Conservation (phyloP, 2,797 vertebrate genomes). For the Periparus ater region DNA sequence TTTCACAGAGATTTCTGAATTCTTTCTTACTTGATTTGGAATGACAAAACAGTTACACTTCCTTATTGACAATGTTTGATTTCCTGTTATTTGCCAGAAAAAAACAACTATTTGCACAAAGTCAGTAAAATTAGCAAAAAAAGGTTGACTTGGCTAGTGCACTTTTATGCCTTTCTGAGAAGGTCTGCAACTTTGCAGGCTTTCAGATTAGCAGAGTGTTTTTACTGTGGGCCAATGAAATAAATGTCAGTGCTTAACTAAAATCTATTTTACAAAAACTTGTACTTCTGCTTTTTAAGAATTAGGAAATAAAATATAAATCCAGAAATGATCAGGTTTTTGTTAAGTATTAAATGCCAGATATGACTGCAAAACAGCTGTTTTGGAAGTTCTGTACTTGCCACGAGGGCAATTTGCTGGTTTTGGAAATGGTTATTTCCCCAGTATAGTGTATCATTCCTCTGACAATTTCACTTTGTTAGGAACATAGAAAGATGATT, state of each 20-base stretch:
- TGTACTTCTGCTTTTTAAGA: not conserved
- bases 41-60: not conserved
- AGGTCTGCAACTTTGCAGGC: not conserved
- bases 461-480: not conserved
- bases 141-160: not conserved
- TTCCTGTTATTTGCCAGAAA: not conserved
- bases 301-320: not conserved
- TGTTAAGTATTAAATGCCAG: not conserved
- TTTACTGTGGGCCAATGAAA: not conserved
- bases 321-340: not conserved
- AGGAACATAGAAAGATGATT: not conserved
- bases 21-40: not conserved
- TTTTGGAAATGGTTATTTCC: constrained; percentile 33
- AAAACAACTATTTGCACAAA: not conserved
- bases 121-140: not conserved
- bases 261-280: not conserved
- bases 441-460: not conserved
- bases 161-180: not conserved
- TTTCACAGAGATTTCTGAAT: not conserved
- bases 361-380: not conserved
- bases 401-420: not conserved
- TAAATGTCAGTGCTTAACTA: not conserved
- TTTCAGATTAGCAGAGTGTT: not conserved
- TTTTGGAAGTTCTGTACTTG: constrained; percentile 6
- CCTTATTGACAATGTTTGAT: not conserved